A percentile compares a stretch with the other conserved stretches of the same genome.
Evolutionary conservation across 1,140 invertebrate species (phyloP).

Genomic region (Chionoecetes opilio): DNA sequence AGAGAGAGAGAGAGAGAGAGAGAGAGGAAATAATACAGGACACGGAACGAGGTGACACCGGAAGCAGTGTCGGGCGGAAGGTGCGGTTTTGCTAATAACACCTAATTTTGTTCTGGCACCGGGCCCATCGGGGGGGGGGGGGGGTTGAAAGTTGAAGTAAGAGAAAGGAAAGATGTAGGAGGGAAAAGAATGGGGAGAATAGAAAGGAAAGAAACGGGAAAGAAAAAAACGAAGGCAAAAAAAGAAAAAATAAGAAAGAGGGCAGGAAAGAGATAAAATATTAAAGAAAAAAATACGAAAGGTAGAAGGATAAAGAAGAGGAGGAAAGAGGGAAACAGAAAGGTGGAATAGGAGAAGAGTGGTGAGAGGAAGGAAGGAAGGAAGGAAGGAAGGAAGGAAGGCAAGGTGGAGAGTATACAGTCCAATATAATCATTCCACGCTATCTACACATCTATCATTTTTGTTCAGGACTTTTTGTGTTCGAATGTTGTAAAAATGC

Average conservation of each 20-base stretch:
- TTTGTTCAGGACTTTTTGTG: too few species aligned
- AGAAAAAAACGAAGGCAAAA: not conserved
- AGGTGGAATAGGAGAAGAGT: not conserved
- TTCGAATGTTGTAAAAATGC: too few species aligned
- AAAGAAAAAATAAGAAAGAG: too few species aligned
- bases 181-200: not conserved
- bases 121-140: not conserved
- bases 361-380: not conserved
- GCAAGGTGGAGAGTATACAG: not conserved
- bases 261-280: too few species aligned
- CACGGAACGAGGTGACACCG: conserved; percentile 17
- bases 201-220: not conserved
- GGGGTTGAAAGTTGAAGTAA: not conserved
- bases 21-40: not conserved
- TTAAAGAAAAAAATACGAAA: too few species aligned
- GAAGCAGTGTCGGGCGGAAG: conserved; percentile 12
- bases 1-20: not conserved
- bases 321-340: not conserved
- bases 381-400: not conserved
- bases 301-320: not conserved
- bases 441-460: too few species aligned
- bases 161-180: not conserved
- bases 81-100: conserved; percentile 51
- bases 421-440: too few species aligned
- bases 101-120: conserved; percentile 43